Percentiles rank a stretch among this genome's conserved stretches.
These are phyloP conservation scores for Lutjanus campechanus DNA, from an alignment of 2,797 vertebrate genomes.

Conservation along the genomic window DNA sequence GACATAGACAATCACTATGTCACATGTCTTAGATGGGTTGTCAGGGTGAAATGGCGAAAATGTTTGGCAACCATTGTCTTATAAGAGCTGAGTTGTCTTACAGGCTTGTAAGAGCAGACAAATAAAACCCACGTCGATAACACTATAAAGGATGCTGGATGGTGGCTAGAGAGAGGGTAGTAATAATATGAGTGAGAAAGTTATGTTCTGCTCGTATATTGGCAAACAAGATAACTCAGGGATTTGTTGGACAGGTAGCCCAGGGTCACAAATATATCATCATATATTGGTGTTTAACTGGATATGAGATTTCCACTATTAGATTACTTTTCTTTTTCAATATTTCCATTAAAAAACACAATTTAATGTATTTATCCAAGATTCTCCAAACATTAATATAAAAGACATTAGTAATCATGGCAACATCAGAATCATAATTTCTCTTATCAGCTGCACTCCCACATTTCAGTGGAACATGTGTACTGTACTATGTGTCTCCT, in stretches of 20 bases:
- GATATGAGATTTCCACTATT: not conserved
- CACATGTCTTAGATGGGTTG: not conserved
- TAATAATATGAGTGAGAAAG: not conserved
- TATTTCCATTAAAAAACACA: not conserved
- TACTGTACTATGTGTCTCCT: slow-evolving; percentile 3
- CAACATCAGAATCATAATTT: not conserved
- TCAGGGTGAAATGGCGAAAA: not conserved
- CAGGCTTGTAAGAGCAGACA: not conserved
- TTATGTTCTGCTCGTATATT: not conserved
- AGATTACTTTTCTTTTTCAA: not conserved
- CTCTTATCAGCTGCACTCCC: slow-evolving; percentile 4
- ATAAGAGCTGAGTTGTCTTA: not conserved
- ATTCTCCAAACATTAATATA: not conserved
- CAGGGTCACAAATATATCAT: not conserved
- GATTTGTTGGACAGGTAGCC: not conserved
- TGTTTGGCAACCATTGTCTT: not conserved
- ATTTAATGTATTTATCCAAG: not conserved
- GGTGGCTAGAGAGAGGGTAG: not conserved
- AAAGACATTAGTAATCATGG: not conserved
- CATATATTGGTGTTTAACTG: not conserved
- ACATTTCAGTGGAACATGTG: slow-evolving; percentile 18
- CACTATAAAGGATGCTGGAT: not conserved
- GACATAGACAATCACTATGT: too few species aligned
- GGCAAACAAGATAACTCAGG: not conserved
- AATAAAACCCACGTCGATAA: not conserved